phyloP scores from a whole-genome alignment of 30 jellyfish, hydroid and myxozoan species.

The Euphysa ruthae region DNA sequence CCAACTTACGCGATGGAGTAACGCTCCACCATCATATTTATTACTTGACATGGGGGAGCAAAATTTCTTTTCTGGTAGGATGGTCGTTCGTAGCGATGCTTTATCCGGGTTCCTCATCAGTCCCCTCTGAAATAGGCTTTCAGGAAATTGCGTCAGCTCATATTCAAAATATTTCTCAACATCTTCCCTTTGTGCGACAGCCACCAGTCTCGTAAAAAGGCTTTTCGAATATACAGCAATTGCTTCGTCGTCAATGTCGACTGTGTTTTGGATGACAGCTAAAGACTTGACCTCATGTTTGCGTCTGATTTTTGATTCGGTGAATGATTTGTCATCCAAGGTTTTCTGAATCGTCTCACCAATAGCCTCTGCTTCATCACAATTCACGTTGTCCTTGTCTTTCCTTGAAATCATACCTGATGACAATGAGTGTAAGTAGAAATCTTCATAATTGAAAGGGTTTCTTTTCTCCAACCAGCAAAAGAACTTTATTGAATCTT shows the following conservation, averaged over 20 bases:
- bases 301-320: conserved; percentile 31
- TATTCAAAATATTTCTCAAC: conserved; percentile 25
- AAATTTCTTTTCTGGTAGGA: background rate
- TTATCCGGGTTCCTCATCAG: conserved; percentile 45
- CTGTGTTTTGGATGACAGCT: conserved; percentile 19
- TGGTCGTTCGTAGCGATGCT: background rate
- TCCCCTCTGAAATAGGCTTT: conserved; percentile 13
- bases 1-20: conserved; percentile 34
- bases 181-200: conserved; percentile 28
- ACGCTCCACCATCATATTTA: conserved; percentile 44
- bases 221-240: conserved; percentile 16
- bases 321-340: conserved; percentile 18
- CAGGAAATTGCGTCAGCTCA: conserved; percentile 33
- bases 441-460: conserved; percentile 5
- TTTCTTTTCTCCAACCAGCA: conserved; percentile 32
- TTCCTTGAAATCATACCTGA: conserved; percentile 11
- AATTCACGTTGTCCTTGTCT: conserved; percentile 35
- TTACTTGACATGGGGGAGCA: background rate
- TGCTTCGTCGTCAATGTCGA: conserved; percentile 14
- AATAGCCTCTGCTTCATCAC: conserved; percentile 41
- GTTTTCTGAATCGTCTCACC: conserved; percentile 25
- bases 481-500: conserved; percentile 14
- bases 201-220: conserved; percentile 41
- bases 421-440: conserved; percentile 18
- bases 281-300: conserved; percentile 12